Base-by-base conservation (phyloP, 1,140 invertebrate genomes). In the Penaeus chinensis region DNA sequence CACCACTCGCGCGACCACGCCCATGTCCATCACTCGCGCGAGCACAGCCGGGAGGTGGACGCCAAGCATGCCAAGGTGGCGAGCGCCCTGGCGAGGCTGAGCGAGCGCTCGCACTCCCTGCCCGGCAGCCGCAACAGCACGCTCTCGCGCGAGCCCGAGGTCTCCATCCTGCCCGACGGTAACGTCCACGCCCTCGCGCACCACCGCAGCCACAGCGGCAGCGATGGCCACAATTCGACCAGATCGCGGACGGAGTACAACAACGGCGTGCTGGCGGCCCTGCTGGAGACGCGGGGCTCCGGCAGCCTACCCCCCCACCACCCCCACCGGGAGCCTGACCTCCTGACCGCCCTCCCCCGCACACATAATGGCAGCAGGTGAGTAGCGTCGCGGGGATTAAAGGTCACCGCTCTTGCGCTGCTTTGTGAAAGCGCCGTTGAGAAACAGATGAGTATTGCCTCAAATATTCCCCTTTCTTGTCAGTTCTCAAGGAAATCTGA, bases 221-320 rank as follows among this genome's bases (percentile, higher is more conserved):
- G 63, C 5, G 54, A 47, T 8, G 20, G 74, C 5, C 84, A 62
- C 84, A 61, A 76, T 19, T 62, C 76, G 11, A 62, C 84, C 16
- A 32, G 62, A 54, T 85, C 84, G 18, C 62, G 77, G 20, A 62
- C 61, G 20, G 84, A 85, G 13, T 80, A 79, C n/a, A 85, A 79
- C n/a, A 85, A 79, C 63, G 77, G 77, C 22, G 84, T 85, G 19
- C n/a, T 85, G 61, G 84, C 84, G 3, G 84, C 84, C 1, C 77
- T 85, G n/a, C 77, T 85, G 37, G 84, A 85, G 19, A 85, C 84
- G 8, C 54, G 77, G 54, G 76, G 84, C 11, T 37, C 62, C 18
- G 76, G 42, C 27, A 85, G 84, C 66, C 76, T 66, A 0, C 76
- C 84, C 22, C 78, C 61, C 65, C 54, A 78, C 62, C 76, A 69